Evolutionary conservation across 2,113 vertebrate genomes (phyloP), one percentile per base, ranked within the genome.

Genomic region (Siniperca knerii): DNA sequence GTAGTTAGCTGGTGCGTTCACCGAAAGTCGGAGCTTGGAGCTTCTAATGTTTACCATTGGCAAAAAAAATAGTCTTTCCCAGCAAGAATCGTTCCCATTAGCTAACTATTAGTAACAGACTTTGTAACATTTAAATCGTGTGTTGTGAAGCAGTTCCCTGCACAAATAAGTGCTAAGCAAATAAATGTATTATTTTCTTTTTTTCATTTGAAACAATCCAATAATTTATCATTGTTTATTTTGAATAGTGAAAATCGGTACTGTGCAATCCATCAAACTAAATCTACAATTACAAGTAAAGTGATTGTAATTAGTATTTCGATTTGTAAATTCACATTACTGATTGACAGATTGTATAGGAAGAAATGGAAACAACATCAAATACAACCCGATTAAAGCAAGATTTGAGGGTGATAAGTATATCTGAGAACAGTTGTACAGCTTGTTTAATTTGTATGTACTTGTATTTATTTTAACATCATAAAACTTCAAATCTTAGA

Each of bases 1-100:
- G 88, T 84, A 79, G n/a, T 20, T 2, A 0, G 1, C 12, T 64
- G 90, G 62, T 92, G 92, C 86, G 79, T 94, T 94, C 52, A 79
- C 0, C 0, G 55, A 35, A 0, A 15, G 7, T 86, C 79, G 87
- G 85, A 87, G 20, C 3, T 44, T 7, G 8, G 58, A 58, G 0
- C 0, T 11, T 77, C n/a, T 1, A 8, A 1, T 1, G 2, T 75
- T 40, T 48, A 40, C n/a, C 12, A 42, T 21, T 18, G 23, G 44
- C 13, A 20, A 35, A 29, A 18, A 18, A 21, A 20, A 37, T 4
- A 37, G 8, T n/a, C 44, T 20, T 12, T 64, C 1, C 8, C 61
- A 37, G 60, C 60, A 21, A 37, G 7, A 64, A 35, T 55, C 23
- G 54, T 55, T 20, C 40, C 2, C 23, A 54, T 29, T 13, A 48